A percentile compares a stretch with the other conserved stretches of the same genome.
Evolutionary conservation across 1,140 invertebrate species (phyloP).

Genomic region (Drosophila neocordata): DNA sequence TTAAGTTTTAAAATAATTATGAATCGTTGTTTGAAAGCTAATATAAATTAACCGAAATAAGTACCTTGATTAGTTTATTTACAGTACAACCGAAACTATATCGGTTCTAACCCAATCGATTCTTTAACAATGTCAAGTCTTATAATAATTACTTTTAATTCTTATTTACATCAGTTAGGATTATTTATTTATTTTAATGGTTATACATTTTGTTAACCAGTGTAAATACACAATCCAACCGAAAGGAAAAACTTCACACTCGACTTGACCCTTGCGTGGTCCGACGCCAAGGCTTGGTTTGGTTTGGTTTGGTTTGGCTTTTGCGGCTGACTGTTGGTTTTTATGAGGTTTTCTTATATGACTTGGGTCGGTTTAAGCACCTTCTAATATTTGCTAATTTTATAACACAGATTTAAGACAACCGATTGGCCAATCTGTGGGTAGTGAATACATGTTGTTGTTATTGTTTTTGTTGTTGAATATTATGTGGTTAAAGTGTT

Average conservation of each 20-base stretch:
- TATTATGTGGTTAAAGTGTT: neutral
- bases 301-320: neutral
- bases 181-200: no score
- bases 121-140: no score
- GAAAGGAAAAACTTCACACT: constrained; percentile 45
- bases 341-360: constrained; percentile 7
- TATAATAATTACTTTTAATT: no score
- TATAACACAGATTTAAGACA: constrained; percentile 55
- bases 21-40: no score
- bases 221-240: constrained; percentile 23
- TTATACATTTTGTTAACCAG: constrained; percentile 4
- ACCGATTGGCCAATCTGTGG: constrained; percentile 37
- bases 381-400: constrained; percentile 74
- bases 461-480: no score
- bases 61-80: no score
- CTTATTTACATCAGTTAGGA: no score
- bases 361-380: constrained; percentile 41
- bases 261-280: constrained; percentile 59
- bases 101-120: no score
- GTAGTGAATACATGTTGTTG: no score
- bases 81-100: no score
- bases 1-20: no score
- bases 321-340: neutral
- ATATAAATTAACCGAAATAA: no score
- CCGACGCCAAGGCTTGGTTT: constrained; percentile 37